These are phyloP conservation scores for Cryptomyrus ogoouensis DNA, from an alignment of 2,113 vertebrate species.

Conservation along the genomic window DNA sequence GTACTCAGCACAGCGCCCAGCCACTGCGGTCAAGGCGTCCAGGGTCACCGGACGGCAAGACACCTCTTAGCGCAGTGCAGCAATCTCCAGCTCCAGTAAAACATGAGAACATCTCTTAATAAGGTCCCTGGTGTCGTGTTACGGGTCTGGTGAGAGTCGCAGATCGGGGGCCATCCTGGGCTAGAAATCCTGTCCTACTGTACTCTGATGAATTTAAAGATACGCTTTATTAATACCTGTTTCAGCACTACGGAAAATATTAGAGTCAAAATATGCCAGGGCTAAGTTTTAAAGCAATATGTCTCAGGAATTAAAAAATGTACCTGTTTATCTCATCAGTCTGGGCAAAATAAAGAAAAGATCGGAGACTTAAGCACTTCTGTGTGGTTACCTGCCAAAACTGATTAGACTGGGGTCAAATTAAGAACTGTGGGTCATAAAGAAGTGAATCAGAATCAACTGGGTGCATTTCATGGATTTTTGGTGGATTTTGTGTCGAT, in stretches of 20 bases:
- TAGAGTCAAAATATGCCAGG: slow-evolving; percentile 24
- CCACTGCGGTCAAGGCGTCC: background rate
- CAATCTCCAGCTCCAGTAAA: slow-evolving; percentile 33
- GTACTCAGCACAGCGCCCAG: background rate
- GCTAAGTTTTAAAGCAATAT: slow-evolving; percentile 26
- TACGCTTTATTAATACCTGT: slow-evolving; percentile 34
- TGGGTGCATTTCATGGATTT: slow-evolving; percentile 17
- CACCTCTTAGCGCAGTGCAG: slow-evolving; percentile 21
- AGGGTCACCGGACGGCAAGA: background rate
- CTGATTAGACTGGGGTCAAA: slow-evolving; percentile 18
- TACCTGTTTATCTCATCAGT: background rate
- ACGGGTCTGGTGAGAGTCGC: slow-evolving; percentile 42
- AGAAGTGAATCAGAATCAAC: slow-evolving; percentile 44
- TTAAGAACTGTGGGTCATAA: slow-evolving; percentile 35
- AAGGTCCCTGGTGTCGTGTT: slow-evolving; percentile 36
- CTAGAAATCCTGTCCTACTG: slow-evolving; percentile 9
- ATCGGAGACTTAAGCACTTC: slow-evolving; percentile 12
- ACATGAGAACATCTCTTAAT: slow-evolving; percentile 38
- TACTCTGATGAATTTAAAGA: slow-evolving; percentile 15
- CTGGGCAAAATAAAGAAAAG: background rate
- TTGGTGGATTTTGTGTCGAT: slow-evolving; percentile 26
- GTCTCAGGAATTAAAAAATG: background rate
- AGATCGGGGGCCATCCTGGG: slow-evolving; percentile 27
- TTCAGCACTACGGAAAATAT: slow-evolving; percentile 32
- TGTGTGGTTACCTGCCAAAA: slow-evolving; percentile 45